These are phyloP conservation scores for Archips xylosteana DNA, from an alignment of 2,888 invertebrate species.

Conservation along the genomic window DNA sequence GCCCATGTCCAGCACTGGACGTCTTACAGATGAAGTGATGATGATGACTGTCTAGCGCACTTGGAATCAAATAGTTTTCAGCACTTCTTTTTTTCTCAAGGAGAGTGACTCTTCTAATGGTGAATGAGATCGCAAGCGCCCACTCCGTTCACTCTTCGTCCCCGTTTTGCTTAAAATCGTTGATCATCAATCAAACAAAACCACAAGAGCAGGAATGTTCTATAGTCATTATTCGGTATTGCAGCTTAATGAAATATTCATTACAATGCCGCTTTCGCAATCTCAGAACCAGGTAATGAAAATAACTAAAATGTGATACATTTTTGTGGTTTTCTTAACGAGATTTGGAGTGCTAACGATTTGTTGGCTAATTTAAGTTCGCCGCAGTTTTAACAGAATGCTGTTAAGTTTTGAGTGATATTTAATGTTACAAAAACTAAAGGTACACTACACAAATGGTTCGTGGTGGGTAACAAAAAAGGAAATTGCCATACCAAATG, in stretches of 20 bases:
- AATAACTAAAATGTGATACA: slow-evolving; percentile 21
- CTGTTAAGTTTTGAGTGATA: slow-evolving; percentile 26
- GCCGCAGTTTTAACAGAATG: slow-evolving; percentile 21
- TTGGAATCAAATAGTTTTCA: too few species aligned
- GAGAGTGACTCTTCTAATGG: too few species aligned
- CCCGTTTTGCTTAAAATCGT: too few species aligned
- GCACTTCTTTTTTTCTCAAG: too few species aligned
- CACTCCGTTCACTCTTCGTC: too few species aligned
- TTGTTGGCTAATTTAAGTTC: slow-evolving; percentile 18
- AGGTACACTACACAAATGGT: not conserved
- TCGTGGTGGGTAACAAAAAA: too few species aligned
- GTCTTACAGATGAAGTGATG: too few species aligned
- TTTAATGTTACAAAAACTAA: slow-evolving; percentile 12
- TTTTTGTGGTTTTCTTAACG: slow-evolving; percentile 20
- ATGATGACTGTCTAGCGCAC: too few species aligned
- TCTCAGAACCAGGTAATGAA: slow-evolving; percentile 26
- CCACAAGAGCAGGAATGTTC: not conserved
- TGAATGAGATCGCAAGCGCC: too few species aligned
- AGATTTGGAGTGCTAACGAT: not conserved
- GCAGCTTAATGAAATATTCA: slow-evolving; percentile 16
- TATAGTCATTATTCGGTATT: slow-evolving; percentile 5
- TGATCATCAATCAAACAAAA: too few species aligned
- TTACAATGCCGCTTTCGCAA: slow-evolving; percentile 28
- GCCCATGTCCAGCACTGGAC: too few species aligned
- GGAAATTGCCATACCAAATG: too few species aligned